Conservation (phyloP, 2,113 vertebrate species). For the Saccopteryx bilineata region DNA sequence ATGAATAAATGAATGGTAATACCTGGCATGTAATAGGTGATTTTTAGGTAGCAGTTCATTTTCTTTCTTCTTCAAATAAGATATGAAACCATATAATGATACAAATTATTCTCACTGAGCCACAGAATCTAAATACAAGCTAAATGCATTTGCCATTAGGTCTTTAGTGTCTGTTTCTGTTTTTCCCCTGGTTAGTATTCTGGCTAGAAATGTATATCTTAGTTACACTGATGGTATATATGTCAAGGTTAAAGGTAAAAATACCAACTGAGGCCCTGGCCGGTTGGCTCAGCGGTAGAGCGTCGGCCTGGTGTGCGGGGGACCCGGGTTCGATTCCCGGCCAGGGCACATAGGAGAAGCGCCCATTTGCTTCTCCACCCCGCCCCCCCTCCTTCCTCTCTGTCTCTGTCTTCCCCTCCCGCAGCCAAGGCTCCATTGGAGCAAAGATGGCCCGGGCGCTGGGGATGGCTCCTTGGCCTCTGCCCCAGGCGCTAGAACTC, state of each 20-base stretch:
- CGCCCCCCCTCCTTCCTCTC: no score
- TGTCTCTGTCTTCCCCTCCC: no score
- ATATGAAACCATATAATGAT: not conserved
- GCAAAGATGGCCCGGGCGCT: no score
- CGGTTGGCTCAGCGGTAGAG: no score
- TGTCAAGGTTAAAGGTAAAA: slow-evolving; percentile 49
- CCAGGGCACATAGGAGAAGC: no score
- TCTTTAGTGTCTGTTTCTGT: not conserved
- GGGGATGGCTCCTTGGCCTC: no score
- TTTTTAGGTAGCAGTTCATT: slow-evolving; percentile 24
- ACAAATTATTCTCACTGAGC: slow-evolving; percentile 32
- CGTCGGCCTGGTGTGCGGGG: no score
- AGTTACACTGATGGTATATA: not conserved
- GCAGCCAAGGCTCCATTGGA: no score
- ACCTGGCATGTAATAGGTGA: not conserved
- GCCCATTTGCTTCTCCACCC: no score
- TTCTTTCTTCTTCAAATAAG: slow-evolving; percentile 14
- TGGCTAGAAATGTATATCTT: not conserved
- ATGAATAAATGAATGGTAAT: slow-evolving; percentile 27
- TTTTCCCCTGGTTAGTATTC: not conserved
- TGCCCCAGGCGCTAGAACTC: no score
- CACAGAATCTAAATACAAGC: not conserved
- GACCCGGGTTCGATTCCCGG: no score
- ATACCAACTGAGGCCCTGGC: slow-evolving; percentile 1
- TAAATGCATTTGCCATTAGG: not conserved